Evolutionary conservation across 2,113 vertebrate species (phyloP).

Genomic region (Cyprinodon tularosa): DNA sequence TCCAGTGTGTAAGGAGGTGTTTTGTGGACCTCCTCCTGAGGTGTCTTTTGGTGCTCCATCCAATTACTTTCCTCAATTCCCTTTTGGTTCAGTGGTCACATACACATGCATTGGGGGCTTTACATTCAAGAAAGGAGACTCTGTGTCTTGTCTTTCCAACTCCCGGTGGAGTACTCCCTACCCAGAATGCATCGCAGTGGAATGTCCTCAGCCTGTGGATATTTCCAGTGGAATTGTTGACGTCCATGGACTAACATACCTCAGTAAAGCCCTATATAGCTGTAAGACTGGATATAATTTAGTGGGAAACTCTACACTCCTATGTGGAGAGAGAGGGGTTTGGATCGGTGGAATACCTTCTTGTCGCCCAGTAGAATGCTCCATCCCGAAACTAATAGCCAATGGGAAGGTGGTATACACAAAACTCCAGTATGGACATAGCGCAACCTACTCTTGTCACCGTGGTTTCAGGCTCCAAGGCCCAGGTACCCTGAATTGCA

Average conservation of each 20-base stretch:
- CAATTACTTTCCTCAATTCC: constrained; percentile 68
- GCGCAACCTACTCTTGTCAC: constrained; percentile 86
- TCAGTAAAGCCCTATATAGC: constrained; percentile 93
- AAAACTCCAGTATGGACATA: constrained; percentile 87
- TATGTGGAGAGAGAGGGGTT: constrained; percentile 92
- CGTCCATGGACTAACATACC: constrained; percentile 96
- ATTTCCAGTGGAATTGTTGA: constrained; percentile 91
- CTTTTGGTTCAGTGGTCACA: constrained; percentile 83
- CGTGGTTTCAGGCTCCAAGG: constrained; percentile 91
- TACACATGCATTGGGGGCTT: constrained; percentile 93
- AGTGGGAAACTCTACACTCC: constrained; percentile 87
- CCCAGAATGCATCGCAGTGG: constrained; percentile 92
- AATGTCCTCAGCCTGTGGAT: constrained; percentile 94
- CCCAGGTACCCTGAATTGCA: constrained; percentile 83
- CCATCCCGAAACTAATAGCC: constrained; percentile 83
- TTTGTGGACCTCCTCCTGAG: constrained; percentile 86
- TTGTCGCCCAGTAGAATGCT: constrained; percentile 90
- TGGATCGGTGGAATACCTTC: constrained; percentile 92
- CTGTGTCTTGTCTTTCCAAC: constrained; percentile 83
- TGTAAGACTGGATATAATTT: constrained; percentile 91
- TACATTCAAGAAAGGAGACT: constrained; percentile 80
- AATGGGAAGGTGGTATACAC: constrained; percentile 85
- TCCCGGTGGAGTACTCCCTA: constrained; percentile 88
- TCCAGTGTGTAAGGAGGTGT: constrained; percentile 88
- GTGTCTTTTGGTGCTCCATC: constrained; percentile 87